Evolutionary conservation across 2,888 invertebrate species (phyloP), one percentile per base, ranked within the genome.

Genomic region (Formica aserva): DNA sequence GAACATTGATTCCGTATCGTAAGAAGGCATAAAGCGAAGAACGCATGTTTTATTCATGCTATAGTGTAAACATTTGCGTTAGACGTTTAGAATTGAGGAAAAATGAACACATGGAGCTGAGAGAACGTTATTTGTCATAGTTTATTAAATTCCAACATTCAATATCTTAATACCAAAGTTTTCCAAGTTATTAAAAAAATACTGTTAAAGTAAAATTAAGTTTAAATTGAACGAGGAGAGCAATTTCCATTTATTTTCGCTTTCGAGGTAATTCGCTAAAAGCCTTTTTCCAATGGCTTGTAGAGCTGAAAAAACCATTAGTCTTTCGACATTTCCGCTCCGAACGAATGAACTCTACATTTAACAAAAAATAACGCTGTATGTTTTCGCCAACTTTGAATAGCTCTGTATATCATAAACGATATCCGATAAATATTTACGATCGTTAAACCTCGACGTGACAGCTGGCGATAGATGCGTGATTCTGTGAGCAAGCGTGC

Each of bases 21-120:
- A 78, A 78, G 77, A 67, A 78, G 55, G 41, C 57, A 38, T 78
- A 41, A 78, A 78, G 57, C 57, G 60, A 60, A 69, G 69, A 78
- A 57, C 41, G 32, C n/a, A 78, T 69, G 60, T 78, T 78, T 78
- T 78, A 78, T 78, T 78, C 45, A 69, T 60, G 45, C 29, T 18
- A 3, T 38, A n/a, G 67, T 60, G 29, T 32, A 48, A 78, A 60
- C 32, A 41, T 78, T 78, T 45, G 57, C 48, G 48, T 38, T 76
- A 35, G 11, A 63, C 13, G 18, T 15, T 29, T 13, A 29, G n/a
- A 60, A 67, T 29, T 32, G 77, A 22, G 69, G 26, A 2, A 57
- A 66, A 57, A 77, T 22, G 29, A 65, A 18, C 18, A 15, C 13
- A 41, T 26, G 38, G 1, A 38, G 18, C 18, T 11, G 13, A 41